These are phyloP conservation scores for Cydia strobilella DNA, from an alignment of 1,140 invertebrate species.

Conservation along the genomic window DNA sequence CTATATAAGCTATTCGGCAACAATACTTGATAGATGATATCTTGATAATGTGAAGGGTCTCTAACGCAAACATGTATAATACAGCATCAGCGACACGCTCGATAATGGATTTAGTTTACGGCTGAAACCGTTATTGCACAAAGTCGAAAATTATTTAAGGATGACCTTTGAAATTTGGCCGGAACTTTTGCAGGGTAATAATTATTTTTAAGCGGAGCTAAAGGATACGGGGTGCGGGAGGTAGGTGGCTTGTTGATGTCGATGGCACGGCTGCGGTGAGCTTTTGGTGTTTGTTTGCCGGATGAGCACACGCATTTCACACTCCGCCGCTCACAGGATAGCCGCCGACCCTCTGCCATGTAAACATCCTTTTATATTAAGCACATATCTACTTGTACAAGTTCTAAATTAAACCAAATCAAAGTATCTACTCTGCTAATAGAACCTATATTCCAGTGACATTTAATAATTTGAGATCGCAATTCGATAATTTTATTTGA, in stretches of 20 bases:
- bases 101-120: slow-evolving; percentile 8
- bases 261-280: slow-evolving; percentile 35
- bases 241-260: slow-evolving; percentile 25
- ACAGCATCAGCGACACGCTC: not conserved
- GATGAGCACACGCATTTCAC: slow-evolving; percentile 44
- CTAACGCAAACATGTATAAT: not conserved
- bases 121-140: slow-evolving; percentile 2
- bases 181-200: slow-evolving; percentile 20
- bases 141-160: slow-evolving; percentile 20
- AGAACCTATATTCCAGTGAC: not conserved
- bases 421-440: not conserved
- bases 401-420: not conserved
- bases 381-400: not conserved
- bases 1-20: too few species aligned
- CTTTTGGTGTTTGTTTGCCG: slow-evolving; percentile 45
- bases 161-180: slow-evolving; percentile 27
- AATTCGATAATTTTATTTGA: not conserved
- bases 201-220: slow-evolving; percentile 36
- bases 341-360: slow-evolving; percentile 4
- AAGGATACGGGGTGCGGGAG: not conserved
- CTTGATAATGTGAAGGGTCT: not conserved
- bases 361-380: not conserved
- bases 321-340: slow-evolving; percentile 34
- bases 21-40: not conserved
- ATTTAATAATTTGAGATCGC: not conserved